Evolutionary conservation across 2,888 invertebrate genomes (phyloP), one percentile per base, ranked within the genome.

Genomic region (Autographa pulchrina): DNA sequence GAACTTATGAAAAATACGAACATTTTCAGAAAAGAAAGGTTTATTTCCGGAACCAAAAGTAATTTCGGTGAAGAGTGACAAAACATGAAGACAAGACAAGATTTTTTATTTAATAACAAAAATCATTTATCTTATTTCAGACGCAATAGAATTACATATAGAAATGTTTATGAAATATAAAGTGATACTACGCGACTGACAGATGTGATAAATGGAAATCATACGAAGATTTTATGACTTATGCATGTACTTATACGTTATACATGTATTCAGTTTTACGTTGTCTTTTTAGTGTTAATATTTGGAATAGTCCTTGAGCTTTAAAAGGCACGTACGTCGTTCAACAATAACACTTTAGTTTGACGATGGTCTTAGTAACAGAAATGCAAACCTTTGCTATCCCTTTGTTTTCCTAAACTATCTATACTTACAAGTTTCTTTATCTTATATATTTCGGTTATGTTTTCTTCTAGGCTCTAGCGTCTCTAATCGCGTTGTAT

Each of bases 361-460:
- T 78, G 75, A 78, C 68, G 77, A 75, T 75, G 58, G 31, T 75
- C 75, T 79, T 75, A 75, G 58, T 62, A 78, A 73, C 68, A 70
- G 65, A 69, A 80, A 78, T 79, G 76, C 65, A 71, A 62, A 7
- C n/a, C 62, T 66, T 16, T 56, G n/a, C 62, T 62, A 67, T 65
- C 70, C 79, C 65, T 75, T 71, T 48, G 60, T 58, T 59, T 62
- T 58, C 31, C 62, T 68, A 61, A 48, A 68, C 58, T 62, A 35
- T 52, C 58, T 56, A 66, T 65, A 5, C n/a, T 74, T 64, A 66
- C 63, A 11, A 38, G 11, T 38, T 38, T 38, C 38, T 38, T 38
- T 38, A 38, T 38, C 38, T 38, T 38, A 38, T 35, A 6, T 35
- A 35, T 6, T 0, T 2, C 6, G 35, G 7, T 35, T 32, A 32